Conservation (phyloP, 92 coral and sea anemone species). For the Heteractis magnifica region DNA sequence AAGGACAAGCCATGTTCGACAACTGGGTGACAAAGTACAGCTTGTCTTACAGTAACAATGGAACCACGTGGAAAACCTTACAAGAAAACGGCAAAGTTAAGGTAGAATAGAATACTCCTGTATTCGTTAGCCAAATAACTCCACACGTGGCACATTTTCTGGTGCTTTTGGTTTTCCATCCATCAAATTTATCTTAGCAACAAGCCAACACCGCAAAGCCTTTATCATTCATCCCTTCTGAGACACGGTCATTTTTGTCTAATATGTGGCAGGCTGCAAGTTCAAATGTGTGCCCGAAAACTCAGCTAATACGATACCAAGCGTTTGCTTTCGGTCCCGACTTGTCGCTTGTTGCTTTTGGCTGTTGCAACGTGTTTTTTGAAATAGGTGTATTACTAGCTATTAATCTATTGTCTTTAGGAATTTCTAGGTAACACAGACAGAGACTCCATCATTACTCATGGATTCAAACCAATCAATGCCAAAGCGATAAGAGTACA, state of each 20-base stretch:
- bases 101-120: conserved; percentile 33
- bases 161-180: background rate
- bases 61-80: conserved; percentile 62
- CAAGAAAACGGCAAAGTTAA: conserved; percentile 54
- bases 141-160: background rate
- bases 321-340: no score
- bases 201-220: no score
- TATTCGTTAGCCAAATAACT: no score
- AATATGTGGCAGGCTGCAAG: no score
- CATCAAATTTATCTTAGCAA: no score
- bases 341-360: no score
- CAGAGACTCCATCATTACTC: conserved; percentile 70
- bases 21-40: conserved; percentile 92
- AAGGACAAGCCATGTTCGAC: conserved; percentile 90
- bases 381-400: no score
- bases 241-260: no score
- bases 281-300: no score
- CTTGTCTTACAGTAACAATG: conserved; percentile 71
- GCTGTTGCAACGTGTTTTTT: no score
- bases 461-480: conserved; percentile 69
- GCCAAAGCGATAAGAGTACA: conserved; percentile 73
- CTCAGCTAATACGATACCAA: no score
- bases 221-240: no score
- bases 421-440: conserved; percentile 79
- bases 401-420: conserved; percentile 5